Evolutionary conservation across 2,888 invertebrate genomes (phyloP).

Genomic region (Allolobophora icterica): DNA sequence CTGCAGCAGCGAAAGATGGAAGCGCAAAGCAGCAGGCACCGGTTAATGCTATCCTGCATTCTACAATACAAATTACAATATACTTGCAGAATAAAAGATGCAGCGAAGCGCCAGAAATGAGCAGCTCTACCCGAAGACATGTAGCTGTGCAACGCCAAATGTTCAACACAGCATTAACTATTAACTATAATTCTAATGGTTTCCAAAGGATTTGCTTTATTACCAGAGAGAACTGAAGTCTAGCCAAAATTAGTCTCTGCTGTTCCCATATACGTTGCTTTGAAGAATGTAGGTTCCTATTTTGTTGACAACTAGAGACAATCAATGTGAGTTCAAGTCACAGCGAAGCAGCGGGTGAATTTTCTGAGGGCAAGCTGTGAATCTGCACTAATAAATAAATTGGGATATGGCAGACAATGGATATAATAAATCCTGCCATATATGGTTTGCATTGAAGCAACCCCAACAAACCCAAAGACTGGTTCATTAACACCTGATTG

Average conservation of each 20-base stretch:
- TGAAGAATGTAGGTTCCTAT: neutral
- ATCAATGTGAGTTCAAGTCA: neutral
- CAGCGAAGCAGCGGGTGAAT: neutral
- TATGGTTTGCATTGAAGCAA: neutral
- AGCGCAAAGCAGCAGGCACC: neutral
- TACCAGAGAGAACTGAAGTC: too few species aligned
- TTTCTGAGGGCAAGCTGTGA: neutral
- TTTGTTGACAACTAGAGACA: neutral
- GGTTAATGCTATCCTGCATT: neutral
- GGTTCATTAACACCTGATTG: too few species aligned
- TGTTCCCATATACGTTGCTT: too few species aligned
- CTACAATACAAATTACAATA: neutral
- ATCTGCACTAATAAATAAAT: neutral
- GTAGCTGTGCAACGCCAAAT: neutral
- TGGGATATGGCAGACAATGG: neutral
- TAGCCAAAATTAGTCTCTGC: too few species aligned
- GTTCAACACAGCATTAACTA: neutral
- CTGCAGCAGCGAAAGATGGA: neutral
- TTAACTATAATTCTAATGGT: neutral
- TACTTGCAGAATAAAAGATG: constrained; percentile 7
- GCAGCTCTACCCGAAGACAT: neutral
- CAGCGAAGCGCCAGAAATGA: constrained; percentile 15
- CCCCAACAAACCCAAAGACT: too few species aligned
- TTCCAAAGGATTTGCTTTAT: too few species aligned
- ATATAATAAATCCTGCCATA: neutral